These are phyloP conservation scores for Oscheius sp. DNA, from an alignment of 2,888 invertebrate genomes.

Conservation along the genomic window DNA sequence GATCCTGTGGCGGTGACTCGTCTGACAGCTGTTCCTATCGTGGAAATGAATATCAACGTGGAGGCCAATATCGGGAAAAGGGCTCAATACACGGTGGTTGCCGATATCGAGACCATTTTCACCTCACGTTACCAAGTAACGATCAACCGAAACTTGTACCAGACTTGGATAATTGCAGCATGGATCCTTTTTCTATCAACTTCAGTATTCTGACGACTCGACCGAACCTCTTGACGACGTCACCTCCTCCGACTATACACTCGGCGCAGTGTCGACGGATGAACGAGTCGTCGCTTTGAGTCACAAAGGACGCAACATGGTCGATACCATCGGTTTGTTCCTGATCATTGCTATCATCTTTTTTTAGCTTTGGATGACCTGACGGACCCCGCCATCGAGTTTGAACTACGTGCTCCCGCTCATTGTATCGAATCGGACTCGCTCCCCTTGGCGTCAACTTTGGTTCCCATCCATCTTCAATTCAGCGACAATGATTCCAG, in stretches of 20 bases:
- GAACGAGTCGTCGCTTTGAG: constrained; percentile 56
- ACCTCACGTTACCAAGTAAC: constrained; percentile 53
- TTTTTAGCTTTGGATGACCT: constrained; percentile 42
- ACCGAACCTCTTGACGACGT: constrained; percentile 56
- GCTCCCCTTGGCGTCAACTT: constrained; percentile 42
- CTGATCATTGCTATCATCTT: background rate
- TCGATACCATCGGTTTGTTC: constrained; percentile 54
- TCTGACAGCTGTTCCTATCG: constrained; percentile 43
- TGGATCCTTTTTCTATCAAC: constrained; percentile 53
- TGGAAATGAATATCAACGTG: constrained; percentile 49
- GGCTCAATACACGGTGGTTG: constrained; percentile 41
- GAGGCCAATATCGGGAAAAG: constrained; percentile 31
- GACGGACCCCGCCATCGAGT: constrained; percentile 31
- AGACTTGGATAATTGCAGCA: constrained; percentile 39
- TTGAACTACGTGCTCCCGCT: constrained; percentile 52
- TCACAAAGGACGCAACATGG: constrained; percentile 44
- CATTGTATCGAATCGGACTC: constrained; percentile 55
- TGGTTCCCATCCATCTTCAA: constrained; percentile 31
- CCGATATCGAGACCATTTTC: constrained; percentile 40
- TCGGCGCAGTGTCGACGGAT: constrained; percentile 55
- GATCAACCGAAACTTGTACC: background rate
- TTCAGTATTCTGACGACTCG: constrained; percentile 62
- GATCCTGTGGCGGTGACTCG: constrained; percentile 44
- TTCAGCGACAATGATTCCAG: constrained; percentile 37
- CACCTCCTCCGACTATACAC: constrained; percentile 47